These are phyloP conservation scores for Cyrtodaria siliqua DNA, from an alignment of 2,888 invertebrate genomes.

Conservation along the genomic window DNA sequence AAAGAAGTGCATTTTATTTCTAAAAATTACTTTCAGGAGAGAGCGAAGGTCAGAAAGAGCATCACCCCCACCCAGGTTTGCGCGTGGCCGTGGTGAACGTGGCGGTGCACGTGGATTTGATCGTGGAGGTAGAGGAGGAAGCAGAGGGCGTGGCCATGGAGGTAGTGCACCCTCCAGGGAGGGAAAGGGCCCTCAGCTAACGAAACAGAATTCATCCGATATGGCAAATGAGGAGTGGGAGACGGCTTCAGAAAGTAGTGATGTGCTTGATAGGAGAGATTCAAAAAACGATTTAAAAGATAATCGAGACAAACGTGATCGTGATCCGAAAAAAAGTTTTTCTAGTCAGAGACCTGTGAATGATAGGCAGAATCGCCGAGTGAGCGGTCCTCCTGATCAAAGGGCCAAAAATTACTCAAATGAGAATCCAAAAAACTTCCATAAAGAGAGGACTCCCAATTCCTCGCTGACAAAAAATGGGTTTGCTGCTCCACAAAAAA, in stretches of 20 bases:
- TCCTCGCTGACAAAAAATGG: constrained; percentile 80
- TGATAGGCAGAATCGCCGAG: constrained; percentile 82
- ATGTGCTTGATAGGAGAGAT: constrained; percentile 81
- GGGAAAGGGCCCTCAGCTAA: constrained; percentile 79
- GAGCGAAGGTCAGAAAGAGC: constrained; percentile 75
- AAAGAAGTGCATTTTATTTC: too few species aligned
- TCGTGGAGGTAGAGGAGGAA: constrained; percentile 81
- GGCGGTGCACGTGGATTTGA: constrained; percentile 64
- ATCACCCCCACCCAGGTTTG: constrained; percentile 78
- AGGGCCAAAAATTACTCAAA: constrained; percentile 29
- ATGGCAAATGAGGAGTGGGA: constrained; percentile 89
- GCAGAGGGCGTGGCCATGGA: constrained; percentile 87
- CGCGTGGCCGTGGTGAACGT: constrained; percentile 61
- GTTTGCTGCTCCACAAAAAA: constrained; percentile 77
- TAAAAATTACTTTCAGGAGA: constrained; percentile 46
- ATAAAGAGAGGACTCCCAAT: constrained; percentile 80
- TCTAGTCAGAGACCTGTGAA: constrained; percentile 85
- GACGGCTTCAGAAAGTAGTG: constrained; percentile 93
- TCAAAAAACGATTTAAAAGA: constrained; percentile 80
- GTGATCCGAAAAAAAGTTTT: constrained; percentile 84
- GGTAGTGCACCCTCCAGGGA: constrained; percentile 67
- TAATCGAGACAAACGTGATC: constrained; percentile 71
- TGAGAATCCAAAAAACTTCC: constrained; percentile 71
- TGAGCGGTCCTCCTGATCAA: constrained; percentile 42
- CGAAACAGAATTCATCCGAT: constrained; percentile 84